phyloP scores from a whole-genome alignment of 2,113 vertebrate species.

The Aramus guarauna region DNA sequence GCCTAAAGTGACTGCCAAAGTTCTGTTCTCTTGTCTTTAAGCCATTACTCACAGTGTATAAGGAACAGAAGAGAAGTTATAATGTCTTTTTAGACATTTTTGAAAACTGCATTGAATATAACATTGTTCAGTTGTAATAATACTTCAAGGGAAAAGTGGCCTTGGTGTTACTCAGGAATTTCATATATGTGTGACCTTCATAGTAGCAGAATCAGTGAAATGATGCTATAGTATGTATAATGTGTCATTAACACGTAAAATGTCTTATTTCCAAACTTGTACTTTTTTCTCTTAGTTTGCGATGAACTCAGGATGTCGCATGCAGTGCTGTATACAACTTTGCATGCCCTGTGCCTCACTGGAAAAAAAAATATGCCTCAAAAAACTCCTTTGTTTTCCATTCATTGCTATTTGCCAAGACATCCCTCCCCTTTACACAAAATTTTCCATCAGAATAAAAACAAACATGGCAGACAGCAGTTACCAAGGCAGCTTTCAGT shows the following conservation, averaged over 20 bases:
- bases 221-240: neutral
- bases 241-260: neutral
- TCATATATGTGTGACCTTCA: fast-evolving
- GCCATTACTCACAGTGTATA: neutral
- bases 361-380: neutral
- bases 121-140: neutral
- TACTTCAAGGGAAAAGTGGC: neutral
- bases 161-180: neutral
- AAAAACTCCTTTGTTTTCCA: neutral
- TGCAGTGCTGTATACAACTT: neutral
- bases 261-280: neutral
- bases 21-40: neutral
- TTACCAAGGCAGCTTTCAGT: neutral
- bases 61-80: neutral
- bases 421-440: neutral
- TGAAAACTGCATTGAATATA: neutral
- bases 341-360: neutral
- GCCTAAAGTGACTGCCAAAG: neutral
- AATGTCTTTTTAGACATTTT: neutral
- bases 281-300: neutral
- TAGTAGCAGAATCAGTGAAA: neutral
- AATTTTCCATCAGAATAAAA: neutral
- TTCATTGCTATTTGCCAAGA: neutral
- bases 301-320: neutral
- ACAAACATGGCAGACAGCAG: fast-evolving